Conservation (phyloP, 2,113 vertebrate species). For the Pituophis catenifer region DNA sequence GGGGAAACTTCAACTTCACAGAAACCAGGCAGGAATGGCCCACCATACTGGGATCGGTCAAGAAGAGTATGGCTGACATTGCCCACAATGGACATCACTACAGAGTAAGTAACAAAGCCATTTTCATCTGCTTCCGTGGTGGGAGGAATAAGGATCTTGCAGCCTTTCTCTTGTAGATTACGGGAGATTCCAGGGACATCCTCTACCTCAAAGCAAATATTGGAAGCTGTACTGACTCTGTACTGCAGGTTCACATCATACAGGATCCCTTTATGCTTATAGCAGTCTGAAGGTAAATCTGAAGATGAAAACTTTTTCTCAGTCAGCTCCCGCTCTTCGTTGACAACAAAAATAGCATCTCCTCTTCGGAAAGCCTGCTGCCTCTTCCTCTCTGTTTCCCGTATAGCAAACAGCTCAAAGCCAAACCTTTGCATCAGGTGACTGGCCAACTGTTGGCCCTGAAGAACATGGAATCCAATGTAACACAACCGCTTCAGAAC, state of each 20-base stretch:
- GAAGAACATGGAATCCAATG: conserved; percentile 81
- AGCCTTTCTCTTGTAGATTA: conserved; percentile 72
- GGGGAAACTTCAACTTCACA: conserved; percentile 21
- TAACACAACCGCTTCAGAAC: conserved; percentile 78
- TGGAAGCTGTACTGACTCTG: conserved; percentile 81
- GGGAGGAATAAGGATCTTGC: conserved; percentile 77
- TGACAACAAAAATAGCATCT: conserved; percentile 80
- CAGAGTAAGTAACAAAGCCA: conserved; percentile 77
- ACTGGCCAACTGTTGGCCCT: conserved; percentile 69
- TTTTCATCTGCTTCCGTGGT: conserved; percentile 67
- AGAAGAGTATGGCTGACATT: conserved; percentile 88
- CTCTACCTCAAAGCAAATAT: conserved; percentile 88
- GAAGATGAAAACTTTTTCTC: neutral
- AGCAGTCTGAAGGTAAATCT: neutral
- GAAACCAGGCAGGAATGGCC: conserved; percentile 86
- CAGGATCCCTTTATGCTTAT: conserved; percentile 20
- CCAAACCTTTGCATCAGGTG: conserved; percentile 78
- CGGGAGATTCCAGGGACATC: conserved; percentile 70
- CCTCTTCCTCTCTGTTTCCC: conserved; percentile 63
- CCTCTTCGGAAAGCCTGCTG: conserved; percentile 83
- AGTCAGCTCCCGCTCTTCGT: conserved; percentile 59
- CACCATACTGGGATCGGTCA: conserved; percentile 74
- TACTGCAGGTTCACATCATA: conserved; percentile 72
- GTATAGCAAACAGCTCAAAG: conserved; percentile 78
- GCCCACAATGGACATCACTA: conserved; percentile 79